Conservation (phyloP, 2,113 vertebrate genomes). For the Gymnocephalus cernua region DNA sequence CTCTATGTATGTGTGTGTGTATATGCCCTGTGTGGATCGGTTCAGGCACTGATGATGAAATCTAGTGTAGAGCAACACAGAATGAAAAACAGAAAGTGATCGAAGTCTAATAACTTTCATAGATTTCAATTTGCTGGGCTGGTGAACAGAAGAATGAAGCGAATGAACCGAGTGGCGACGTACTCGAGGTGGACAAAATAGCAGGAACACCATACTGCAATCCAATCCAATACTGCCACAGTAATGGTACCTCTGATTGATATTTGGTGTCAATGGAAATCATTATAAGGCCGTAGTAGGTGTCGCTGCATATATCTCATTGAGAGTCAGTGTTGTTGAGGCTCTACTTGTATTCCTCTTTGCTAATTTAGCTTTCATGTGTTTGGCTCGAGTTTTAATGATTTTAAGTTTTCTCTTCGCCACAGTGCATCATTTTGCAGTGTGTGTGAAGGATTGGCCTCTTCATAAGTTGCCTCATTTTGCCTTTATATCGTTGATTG, state of each 20-base stretch:
- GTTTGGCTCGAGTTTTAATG: not conserved
- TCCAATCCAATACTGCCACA: not conserved
- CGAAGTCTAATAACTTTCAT: conserved; percentile 64
- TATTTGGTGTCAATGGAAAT: not conserved
- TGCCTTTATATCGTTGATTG: not conserved
- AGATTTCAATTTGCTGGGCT: conserved; percentile 67
- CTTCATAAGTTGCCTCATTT: not conserved
- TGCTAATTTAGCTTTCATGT: conserved; percentile 1
- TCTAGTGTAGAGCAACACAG: conserved; percentile 22
- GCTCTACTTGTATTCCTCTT: not conserved
- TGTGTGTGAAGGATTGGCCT: not conserved
- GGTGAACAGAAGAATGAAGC: conserved; percentile 51
- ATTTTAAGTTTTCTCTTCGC: not conserved
- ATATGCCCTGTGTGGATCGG: not conserved
- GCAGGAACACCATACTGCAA: conserved; percentile 8
- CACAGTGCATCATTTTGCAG: not conserved
- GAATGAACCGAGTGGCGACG: conserved; percentile 18
- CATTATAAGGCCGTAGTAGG: conserved; percentile 1
- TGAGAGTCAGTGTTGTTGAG: not conserved
- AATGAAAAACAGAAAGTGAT: conserved; percentile 45
- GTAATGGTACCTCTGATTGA: conserved; percentile 11
- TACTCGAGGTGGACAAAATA: conserved; percentile 32
- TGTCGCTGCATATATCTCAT: not conserved
- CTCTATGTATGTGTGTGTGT: not conserved
- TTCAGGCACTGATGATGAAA: conserved; percentile 41